Conservation (phyloP, 2,888 invertebrate species). For the Bhutanitis thaidina region DNA sequence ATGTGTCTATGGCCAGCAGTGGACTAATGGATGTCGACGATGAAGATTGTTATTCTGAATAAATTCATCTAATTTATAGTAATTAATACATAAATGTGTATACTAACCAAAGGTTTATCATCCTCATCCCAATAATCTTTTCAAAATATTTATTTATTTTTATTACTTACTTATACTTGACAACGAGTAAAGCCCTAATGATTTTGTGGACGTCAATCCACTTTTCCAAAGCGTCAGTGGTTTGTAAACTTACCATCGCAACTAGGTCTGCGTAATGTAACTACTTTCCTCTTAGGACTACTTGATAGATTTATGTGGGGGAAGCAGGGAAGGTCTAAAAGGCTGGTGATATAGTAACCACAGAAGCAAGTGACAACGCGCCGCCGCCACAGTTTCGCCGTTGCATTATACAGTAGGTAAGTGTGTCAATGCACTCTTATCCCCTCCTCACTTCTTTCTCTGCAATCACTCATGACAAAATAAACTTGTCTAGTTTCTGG, state of each 20-base stretch:
- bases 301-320: constrained; percentile 25
- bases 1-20: too few relatives aligned
- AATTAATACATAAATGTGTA: too few relatives aligned
- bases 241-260: constrained; percentile 51
- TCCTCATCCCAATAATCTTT: too few relatives aligned
- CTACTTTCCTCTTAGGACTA: constrained; percentile 31
- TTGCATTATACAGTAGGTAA: constrained; percentile 75
- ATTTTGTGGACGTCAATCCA: constrained; percentile 74
- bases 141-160: too few relatives aligned
- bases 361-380: constrained; percentile 58
- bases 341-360: constrained; percentile 50
- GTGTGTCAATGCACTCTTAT: constrained; percentile 76
- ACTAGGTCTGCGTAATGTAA: constrained; percentile 40
- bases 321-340: constrained; percentile 43
- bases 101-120: too few relatives aligned
- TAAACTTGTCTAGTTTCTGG: constrained; percentile 42
- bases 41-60: too few relatives aligned
- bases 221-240: constrained; percentile 73
- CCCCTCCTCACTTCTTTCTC: constrained; percentile 61
- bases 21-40: too few relatives aligned
- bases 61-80: too few relatives aligned
- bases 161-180: constrained; percentile 43
- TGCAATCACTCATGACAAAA: constrained; percentile 66
- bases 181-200: constrained; percentile 73
- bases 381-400: constrained; percentile 67